Conservation (phyloP, 2,888 invertebrate genomes). For the Drosophila birchii region DNA sequence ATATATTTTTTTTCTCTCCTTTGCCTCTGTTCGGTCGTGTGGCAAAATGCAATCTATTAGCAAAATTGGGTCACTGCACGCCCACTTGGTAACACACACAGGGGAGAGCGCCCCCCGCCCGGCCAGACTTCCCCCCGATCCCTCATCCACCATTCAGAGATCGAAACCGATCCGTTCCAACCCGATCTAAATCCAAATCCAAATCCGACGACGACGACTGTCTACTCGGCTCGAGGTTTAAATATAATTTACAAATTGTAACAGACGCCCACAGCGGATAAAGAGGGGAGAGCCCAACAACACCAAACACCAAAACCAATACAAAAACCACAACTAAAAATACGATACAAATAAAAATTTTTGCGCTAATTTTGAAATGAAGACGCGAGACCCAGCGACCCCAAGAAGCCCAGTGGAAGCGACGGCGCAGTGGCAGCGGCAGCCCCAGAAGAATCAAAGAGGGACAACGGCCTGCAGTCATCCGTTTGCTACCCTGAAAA, state of each 20-base stretch:
- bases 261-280: constrained; percentile 44
- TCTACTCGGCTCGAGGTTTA: constrained; percentile 62
- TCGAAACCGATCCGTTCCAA: constrained; percentile 46
- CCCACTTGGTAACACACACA: constrained; percentile 65
- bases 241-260: constrained; percentile 71
- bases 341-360: constrained; percentile 51
- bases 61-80: constrained; percentile 77
- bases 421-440: too few species aligned
- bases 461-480: constrained; percentile 6
- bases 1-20: neutral
- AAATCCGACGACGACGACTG: constrained; percentile 28
- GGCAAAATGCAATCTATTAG: constrained; percentile 76
- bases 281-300: constrained; percentile 23
- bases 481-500: neutral
- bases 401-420: constrained; percentile 3
- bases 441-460: neutral
- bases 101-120: constrained; percentile 24
- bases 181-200: constrained; percentile 34
- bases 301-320: constrained; percentile 44
- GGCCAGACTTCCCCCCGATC: constrained; percentile 1
- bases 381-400: constrained; percentile 38
- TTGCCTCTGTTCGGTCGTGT: constrained; percentile 27
- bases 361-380: constrained; percentile 45
- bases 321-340: constrained; percentile 66
- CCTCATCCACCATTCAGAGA: constrained; percentile 12